Base-by-base conservation (phyloP, 2,797 vertebrate genomes). In the Neosilurus hyrtlii region DNA sequence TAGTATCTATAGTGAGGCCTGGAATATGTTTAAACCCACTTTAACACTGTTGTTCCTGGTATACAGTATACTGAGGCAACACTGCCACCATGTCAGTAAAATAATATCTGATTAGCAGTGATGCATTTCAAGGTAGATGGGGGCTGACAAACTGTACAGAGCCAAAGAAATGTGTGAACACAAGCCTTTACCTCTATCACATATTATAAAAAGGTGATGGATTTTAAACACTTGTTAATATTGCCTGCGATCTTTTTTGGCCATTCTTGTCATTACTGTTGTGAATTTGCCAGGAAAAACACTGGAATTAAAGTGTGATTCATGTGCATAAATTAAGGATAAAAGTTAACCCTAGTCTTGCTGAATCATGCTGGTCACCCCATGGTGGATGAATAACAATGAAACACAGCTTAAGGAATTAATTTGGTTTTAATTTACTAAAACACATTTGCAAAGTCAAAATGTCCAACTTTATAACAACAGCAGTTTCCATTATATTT, bases 381-480 rank as follows among this genome's bases (percentile, higher is more conserved):
- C 8, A 11, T 61, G 16, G 14, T 78, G n/a, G 30, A 63, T 49
- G 49, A 24, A 75, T 30, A 51, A 62, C 30, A 43, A 49, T 2
- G 22, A 15, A 35, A 37, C 26, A 22, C 56, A 9, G 30, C 15
- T 9, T 74, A 37, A 14, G 3, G 43, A 14, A 61, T 59, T 5
- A 37, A 56, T 73, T 15, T 6, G 43, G 20, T 15, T 63, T 54
- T 49, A 18, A 79, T 37, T 59, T 51, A 61, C 20, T 73, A 35
- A 75, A 56, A 82, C 76, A 85, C 26, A 43, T 70, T 80, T 71
- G 79, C 66, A 80, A 80, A 80, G 66, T 70, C 79, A 80, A 37
- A 80, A 54, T 35, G 18, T 74, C 30, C 43, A 14, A 51, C 18
- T n/a, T 49, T 49, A 8, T 43, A 1, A 4, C 43, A 70, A 49